A percentile compares a stretch with the other conserved stretches of the same genome.
These are phyloP conservation scores for Himalopsyche japonica DNA, from an alignment of 2,888 invertebrate genomes.

Conservation along the genomic window DNA sequence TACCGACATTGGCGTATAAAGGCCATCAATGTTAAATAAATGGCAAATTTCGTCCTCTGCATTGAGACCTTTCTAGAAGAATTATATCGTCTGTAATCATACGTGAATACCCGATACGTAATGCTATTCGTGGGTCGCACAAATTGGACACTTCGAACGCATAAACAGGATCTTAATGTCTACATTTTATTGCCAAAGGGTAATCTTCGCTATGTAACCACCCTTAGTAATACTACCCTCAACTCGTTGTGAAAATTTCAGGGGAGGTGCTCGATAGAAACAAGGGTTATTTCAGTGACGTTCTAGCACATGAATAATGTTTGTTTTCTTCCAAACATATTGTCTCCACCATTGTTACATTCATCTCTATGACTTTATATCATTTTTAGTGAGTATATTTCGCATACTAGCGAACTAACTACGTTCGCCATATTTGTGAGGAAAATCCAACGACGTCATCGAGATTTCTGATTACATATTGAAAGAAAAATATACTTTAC, in stretches of 20 bases:
- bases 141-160: neutral
- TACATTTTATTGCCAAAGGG: neutral
- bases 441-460: no score
- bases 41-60: neutral
- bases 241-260: neutral
- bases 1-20: neutral
- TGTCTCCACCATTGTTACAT: no score
- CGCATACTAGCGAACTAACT: no score
- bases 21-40: neutral
- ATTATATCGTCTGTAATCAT: neutral
- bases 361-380: no score
- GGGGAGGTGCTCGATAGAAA: neutral
- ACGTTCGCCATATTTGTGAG: no score
- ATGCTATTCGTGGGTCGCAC: neutral
- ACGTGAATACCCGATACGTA: neutral
- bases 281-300: neutral
- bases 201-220: neutral
- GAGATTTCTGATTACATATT: no score
- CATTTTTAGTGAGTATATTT: no score
- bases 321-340: no score
- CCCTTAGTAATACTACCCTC: neutral
- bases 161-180: neutral
- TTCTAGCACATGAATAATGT: neutral
- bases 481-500: no score
- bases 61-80: neutral